phyloP scores from a whole-genome alignment of 2,888 invertebrate species.

The Philereme vetulata region DNA sequence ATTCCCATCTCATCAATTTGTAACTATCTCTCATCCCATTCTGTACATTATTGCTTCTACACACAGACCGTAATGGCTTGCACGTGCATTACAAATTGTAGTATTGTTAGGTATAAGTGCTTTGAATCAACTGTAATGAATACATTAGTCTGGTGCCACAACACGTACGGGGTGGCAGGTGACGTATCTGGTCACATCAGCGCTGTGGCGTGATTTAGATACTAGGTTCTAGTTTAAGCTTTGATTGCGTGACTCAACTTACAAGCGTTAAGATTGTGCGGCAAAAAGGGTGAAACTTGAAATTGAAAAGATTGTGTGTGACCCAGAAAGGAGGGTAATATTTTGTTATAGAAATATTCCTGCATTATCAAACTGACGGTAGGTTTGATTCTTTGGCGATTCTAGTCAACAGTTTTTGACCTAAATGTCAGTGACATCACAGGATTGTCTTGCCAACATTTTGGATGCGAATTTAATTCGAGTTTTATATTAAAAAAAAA shows the following conservation, averaged over 20 bases:
- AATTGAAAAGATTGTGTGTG: neutral
- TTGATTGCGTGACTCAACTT: constrained; percentile 34
- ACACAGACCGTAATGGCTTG: constrained; percentile 23
- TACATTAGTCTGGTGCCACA: constrained; percentile 36
- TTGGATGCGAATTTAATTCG: too few species aligned
- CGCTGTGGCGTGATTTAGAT: constrained; percentile 32
- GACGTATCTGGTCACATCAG: constrained; percentile 33
- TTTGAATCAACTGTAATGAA: constrained; percentile 40
- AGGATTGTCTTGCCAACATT: too few species aligned
- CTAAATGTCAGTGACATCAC: too few species aligned
- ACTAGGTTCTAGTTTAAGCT: constrained; percentile 11
- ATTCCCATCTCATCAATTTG: constrained; percentile 22
- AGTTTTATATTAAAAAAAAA: too few species aligned
- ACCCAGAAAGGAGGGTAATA: neutral
- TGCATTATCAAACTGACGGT: too few species aligned
- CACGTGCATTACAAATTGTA: constrained; percentile 25
- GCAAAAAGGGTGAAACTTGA: neutral
- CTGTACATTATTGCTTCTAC: constrained; percentile 13
- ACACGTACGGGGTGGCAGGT: constrained; percentile 27
- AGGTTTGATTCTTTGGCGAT: too few species aligned
- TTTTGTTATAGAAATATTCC: neutral
- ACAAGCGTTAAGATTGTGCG: neutral
- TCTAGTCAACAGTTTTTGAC: too few species aligned
- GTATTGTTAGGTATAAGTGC: constrained; percentile 33
- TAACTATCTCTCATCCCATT: constrained; percentile 12